These are phyloP conservation scores for Cryptoblepharus egeriae DNA, from an alignment of 2,797 vertebrate genomes.

Conservation along the genomic window DNA sequence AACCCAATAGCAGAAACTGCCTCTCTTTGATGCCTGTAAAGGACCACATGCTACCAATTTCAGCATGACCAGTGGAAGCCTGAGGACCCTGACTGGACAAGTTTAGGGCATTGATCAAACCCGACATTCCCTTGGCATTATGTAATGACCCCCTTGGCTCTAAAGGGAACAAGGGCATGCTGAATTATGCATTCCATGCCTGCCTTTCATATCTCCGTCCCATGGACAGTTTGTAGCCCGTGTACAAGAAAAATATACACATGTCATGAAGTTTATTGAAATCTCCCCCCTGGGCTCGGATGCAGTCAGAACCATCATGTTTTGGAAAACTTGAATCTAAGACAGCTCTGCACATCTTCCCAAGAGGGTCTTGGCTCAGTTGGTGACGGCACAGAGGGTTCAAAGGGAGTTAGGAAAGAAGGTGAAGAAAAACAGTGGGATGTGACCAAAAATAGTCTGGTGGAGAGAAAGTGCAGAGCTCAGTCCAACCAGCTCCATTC, in stretches of 20 bases:
- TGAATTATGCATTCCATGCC: background rate
- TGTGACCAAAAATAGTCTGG: background rate
- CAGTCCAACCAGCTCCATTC: fast-evolving
- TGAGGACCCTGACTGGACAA: fast-evolving
- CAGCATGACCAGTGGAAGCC: background rate
- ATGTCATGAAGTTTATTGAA: fast-evolving
- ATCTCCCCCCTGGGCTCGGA: background rate
- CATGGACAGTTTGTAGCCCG: background rate
- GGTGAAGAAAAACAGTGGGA: background rate
- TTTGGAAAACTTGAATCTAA: background rate
- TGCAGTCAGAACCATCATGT: fast-evolving
- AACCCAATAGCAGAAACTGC: too few relatives aligned
- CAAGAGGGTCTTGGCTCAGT: background rate
- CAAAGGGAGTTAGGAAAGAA: fast-evolving
- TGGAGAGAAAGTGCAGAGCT: background rate
- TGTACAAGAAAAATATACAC: background rate
- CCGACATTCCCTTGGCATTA: background rate
- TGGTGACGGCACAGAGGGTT: background rate
- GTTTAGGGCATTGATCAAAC: background rate
- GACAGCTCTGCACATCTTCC: fast-evolving
- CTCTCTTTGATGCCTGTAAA: too few relatives aligned
- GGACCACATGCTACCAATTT: background rate
- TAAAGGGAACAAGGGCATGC: background rate
- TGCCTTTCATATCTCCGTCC: background rate
- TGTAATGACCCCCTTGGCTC: fast-evolving